Conservation (phyloP, 2,888 invertebrate genomes). For the Lathronympha strigana region DNA sequence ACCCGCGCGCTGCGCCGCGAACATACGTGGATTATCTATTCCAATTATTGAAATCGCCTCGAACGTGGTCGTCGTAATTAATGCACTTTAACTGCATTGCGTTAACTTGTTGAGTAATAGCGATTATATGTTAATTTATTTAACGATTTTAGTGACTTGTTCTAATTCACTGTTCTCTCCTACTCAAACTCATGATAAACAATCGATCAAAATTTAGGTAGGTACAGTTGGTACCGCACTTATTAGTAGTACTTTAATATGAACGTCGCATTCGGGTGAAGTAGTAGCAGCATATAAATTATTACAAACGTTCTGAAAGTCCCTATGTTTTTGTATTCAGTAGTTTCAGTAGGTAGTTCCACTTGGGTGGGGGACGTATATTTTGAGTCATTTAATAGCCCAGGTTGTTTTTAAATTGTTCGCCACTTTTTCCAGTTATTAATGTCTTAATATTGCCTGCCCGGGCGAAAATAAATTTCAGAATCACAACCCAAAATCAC, state of each 20-base stretch:
- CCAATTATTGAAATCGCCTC: slow-evolving; percentile 51
- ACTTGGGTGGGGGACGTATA: too few relatives aligned
- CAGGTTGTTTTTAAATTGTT: too few relatives aligned
- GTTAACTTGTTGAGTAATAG: slow-evolving; percentile 37
- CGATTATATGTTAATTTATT: slow-evolving; percentile 27
- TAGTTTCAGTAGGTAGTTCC: too few relatives aligned
- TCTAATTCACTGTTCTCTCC: slow-evolving; percentile 5
- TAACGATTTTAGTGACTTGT: slow-evolving; percentile 5
- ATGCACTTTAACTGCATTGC: slow-evolving; percentile 47
- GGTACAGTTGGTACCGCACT: background rate
- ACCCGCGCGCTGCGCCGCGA: slow-evolving; percentile 23
- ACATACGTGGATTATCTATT: slow-evolving; percentile 41
- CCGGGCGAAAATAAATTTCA: too few relatives aligned
- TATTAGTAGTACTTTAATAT: background rate
- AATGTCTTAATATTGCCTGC: too few relatives aligned
- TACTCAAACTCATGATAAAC: background rate
- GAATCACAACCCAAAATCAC: too few relatives aligned
- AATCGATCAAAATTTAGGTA: background rate
- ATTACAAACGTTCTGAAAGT: too few relatives aligned
- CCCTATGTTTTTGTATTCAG: too few relatives aligned
- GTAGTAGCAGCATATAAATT: too few relatives aligned
- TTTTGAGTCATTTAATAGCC: too few relatives aligned
- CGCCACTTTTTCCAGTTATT: too few relatives aligned
- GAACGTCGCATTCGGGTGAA: background rate
- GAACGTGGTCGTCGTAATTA: slow-evolving; percentile 58